Conservation (phyloP, 2,888 invertebrate genomes). For the Nephrotoma guestfalica region DNA sequence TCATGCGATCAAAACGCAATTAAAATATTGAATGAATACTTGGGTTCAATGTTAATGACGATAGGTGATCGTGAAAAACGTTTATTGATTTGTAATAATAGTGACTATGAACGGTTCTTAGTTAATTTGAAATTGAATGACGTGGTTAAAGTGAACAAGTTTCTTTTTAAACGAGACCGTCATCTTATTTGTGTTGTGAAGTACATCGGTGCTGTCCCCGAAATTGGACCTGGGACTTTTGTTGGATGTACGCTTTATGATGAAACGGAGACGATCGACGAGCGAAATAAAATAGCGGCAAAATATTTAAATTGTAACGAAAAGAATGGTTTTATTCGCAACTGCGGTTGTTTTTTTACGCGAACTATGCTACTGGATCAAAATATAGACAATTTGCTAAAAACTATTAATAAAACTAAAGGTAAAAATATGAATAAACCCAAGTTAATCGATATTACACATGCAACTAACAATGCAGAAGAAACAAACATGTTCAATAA, state of each 20-base stretch:
- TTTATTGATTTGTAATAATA: not conserved
- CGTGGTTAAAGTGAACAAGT: not conserved
- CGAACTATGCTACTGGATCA: not conserved
- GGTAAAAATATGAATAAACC: not conserved
- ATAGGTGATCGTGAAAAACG: not conserved
- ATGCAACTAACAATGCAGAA: not conserved
- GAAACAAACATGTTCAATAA: not conserved
- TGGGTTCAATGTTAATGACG: not conserved
- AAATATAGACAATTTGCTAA: not conserved
- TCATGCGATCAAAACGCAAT: not conserved
- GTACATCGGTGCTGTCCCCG: not conserved
- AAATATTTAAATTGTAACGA: not conserved
- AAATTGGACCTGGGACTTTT: not conserved
- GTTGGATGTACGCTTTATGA: not conserved
- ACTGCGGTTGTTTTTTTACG: not conserved
- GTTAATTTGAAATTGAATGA: not conserved
- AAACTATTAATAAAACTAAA: not conserved
- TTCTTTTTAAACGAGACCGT: not conserved
- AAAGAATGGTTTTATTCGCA: not conserved
- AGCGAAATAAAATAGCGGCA: not conserved
- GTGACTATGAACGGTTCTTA: not conserved
- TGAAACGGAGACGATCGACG: not conserved
- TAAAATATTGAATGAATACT: not conserved
- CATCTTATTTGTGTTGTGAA: not conserved
- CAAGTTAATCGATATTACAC: not conserved